Percentiles rank a stretch among this genome's conserved stretches.
These are phyloP conservation scores for Brachyptera risi DNA, from an alignment of 2,888 invertebrate genomes.

Conservation along the genomic window DNA sequence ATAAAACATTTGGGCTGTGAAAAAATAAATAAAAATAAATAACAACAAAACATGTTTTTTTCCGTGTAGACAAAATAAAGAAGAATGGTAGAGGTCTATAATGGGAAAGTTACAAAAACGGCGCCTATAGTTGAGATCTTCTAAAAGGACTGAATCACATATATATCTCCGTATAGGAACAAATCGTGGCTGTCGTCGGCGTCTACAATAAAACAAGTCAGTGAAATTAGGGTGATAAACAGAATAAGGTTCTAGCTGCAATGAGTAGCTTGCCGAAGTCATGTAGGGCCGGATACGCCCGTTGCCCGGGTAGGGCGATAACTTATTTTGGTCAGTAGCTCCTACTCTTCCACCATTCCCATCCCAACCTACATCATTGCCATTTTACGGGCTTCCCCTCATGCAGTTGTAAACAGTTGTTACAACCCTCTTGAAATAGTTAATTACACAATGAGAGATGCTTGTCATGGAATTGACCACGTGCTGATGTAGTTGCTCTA, in stretches of 20 bases:
- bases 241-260: neutral
- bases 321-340: neutral
- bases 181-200: conserved; percentile 11
- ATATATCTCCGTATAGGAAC: conserved; percentile 5
- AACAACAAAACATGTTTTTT: too few species aligned
- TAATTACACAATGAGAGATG: neutral
- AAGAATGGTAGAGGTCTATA: too few species aligned
- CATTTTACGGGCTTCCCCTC: neutral
- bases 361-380: neutral
- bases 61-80: too few species aligned
- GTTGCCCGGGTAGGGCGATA: neutral
- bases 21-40: too few species aligned
- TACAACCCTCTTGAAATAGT: neutral
- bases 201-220: conserved; percentile 13
- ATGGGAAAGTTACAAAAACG: too few species aligned
- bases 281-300: neutral
- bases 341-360: neutral
- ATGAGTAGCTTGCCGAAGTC: neutral
- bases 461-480: neutral
- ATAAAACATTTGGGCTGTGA: too few species aligned
- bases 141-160: too few species aligned
- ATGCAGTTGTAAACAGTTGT: neutral
- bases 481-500: too few species aligned
- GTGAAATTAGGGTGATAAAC: conserved; percentile 15
- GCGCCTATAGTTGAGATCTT: too few species aligned